Evolutionary conservation across 2,113 vertebrate genomes (phyloP).

Genomic region (Rhodinocichla rosea): DNA sequence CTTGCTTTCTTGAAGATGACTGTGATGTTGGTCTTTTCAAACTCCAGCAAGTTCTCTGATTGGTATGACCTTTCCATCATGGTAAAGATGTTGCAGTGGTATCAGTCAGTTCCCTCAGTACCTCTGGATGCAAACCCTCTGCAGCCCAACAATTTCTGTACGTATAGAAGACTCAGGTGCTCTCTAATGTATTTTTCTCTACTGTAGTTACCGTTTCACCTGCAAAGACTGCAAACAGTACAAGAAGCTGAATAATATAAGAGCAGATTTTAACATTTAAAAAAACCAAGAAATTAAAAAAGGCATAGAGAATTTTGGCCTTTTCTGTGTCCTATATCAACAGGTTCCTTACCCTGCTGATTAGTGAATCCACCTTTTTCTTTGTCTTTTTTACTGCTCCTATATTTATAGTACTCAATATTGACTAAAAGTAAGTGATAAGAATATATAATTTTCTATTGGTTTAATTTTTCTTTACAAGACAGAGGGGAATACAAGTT

Average conservation of each 20-base stretch:
- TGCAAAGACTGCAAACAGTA: background rate
- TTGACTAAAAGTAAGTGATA: background rate
- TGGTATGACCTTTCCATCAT: background rate
- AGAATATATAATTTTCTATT: background rate
- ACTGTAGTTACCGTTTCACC: background rate
- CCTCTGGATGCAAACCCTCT: background rate
- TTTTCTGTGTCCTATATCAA: background rate
- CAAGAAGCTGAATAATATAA: background rate
- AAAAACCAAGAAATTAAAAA: background rate
- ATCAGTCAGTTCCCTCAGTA: background rate
- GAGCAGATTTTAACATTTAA: background rate
- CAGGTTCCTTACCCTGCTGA: background rate
- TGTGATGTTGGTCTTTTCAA: background rate
- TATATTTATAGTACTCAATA: background rate
- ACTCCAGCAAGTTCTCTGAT: background rate
- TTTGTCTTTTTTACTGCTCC: background rate
- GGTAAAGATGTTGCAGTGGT: background rate
- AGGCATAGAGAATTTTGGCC: background rate
- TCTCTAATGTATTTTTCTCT: background rate
- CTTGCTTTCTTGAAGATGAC: background rate
- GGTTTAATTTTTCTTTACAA: background rate
- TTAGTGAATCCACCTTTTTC: background rate
- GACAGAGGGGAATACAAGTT: background rate
- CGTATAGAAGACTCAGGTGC: background rate
- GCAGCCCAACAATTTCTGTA: background rate